Base-by-base conservation (phyloP, 2,113 vertebrate species). In the Neodon shergylaensis region DNA sequence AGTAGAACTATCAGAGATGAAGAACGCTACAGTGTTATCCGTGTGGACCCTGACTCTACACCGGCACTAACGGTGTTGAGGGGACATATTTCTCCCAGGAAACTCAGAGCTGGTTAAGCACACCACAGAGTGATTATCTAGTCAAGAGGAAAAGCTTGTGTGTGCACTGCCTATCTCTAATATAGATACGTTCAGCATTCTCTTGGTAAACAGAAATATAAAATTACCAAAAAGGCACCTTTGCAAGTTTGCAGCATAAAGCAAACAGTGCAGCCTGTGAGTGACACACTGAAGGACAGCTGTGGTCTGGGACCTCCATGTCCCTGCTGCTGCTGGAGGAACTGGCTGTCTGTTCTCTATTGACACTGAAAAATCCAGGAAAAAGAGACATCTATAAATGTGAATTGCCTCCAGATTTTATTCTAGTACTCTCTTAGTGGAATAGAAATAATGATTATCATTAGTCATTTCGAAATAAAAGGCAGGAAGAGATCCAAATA, bases 191-290 rank as follows among this genome's bases (percentile, higher is more conserved):
- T 91, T 54, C 16, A 44, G 63, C 63, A 70, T 83, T 90, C 79
- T 74, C 49, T n/a, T 70, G 24, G 63, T 92, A 94, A 95, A 73
- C 63, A 77, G 66, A 70, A 96, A 39, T 28, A 72, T 89, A 42
- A 78, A 92, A 83, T 83, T 70, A 84, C 4, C 65, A 31, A 58
- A 73, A 87, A 70, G 49, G 12, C 54, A 28, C 93, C 39, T 87
- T 92, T 82, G 39, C 76, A 93, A 31, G 47, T 36, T 61, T 39
- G 16, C 47, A 95, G 49, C 21, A 76, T 13, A 82, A 83, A 74
- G 12, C 61, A 42, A 88, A 47, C 8, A 72, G 19, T 88, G 61
- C 54, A 63, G 21, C 72, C 54, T 79, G 11, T 77, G 16, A 90
- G 47, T 44, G 42, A n/a, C 49, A 79, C 12, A 72, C 65, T 28